Conservation (phyloP, 2,113 vertebrate genomes). For the Solenodon paradoxus region DNA sequence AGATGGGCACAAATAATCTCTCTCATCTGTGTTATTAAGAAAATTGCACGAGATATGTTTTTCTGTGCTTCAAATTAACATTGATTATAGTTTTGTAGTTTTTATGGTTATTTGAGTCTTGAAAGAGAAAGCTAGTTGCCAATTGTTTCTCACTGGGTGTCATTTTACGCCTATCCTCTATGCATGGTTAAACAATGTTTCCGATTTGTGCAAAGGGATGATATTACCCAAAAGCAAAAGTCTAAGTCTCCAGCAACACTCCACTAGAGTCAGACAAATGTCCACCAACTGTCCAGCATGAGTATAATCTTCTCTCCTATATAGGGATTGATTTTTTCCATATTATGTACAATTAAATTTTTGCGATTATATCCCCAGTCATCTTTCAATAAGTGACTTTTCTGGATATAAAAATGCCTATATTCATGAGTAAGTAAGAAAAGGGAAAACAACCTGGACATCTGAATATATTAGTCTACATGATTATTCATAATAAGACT, state of each 20-base stretch:
- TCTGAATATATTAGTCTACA: constrained; percentile 43
- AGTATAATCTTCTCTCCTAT: background rate
- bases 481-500: constrained; percentile 69
- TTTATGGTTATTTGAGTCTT: background rate
- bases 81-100: background rate
- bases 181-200: background rate
- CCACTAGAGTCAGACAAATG: background rate
- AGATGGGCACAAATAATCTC: background rate
- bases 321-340: background rate
- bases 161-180: background rate
- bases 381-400: constrained; percentile 16
- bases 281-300: background rate
- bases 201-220: background rate
- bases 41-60: background rate
- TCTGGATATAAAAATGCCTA: constrained; percentile 26
- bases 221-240: background rate
- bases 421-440: constrained; percentile 31
- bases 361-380: background rate
- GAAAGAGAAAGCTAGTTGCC: background rate
- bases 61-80: background rate
- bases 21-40: background rate
- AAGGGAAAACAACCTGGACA: constrained; percentile 46
- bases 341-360: background rate
- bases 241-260: background rate
- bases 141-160: background rate